Evolutionary conservation across 2,797 vertebrate genomes (phyloP), one percentile per base, ranked within the genome.

Genomic region (Peromyscus attwateri): DNA sequence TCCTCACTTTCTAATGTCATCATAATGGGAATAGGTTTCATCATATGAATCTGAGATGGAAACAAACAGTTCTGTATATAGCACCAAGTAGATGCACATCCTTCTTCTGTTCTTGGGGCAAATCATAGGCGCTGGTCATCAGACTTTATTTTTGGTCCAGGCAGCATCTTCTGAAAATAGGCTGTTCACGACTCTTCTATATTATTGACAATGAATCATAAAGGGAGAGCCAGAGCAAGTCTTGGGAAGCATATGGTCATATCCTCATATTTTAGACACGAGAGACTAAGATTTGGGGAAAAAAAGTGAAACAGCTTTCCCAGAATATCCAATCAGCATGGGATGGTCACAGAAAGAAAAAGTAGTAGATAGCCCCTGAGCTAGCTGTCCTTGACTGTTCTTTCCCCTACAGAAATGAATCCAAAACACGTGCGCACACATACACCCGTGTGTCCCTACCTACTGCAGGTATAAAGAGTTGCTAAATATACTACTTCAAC

Each of bases 401-500:
- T 89, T 95, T 81, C 75, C 37, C 34, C 70, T 94, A 81, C 76
- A 91, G 91, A 97, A 95, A 84, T 85, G 92, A 92, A 17, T 95
- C 89, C 49, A 97, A 95, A 92, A 76, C 75, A 95, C 84, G 89
- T 95, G 91, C 49, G 0, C 76, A 87, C 95, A 96, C 46, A 21
- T 29, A 87, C 34, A 87, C 68, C 87, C 43, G 0, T 91, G 85
- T 60, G 81, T 91, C 64, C 91, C n/a, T 93, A 97, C 97, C 97
- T 96, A 90, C 87, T 75, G 66, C 88, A 98, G 97, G 97, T 97
- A 97, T 75, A 94, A 94, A 95, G 73, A 96, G 91, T 91, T 96
- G 77, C 97, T 98, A 98, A 98, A 98, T 97, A 97, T 98, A 95
- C 88, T 55, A 40, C 57, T 76, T 94, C 46, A 97, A 79, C 97